Evolutionary conservation across 2,797 vertebrate species (phyloP), one percentile per base, ranked within the genome.

Genomic region (Cyclura pinguis): DNA sequence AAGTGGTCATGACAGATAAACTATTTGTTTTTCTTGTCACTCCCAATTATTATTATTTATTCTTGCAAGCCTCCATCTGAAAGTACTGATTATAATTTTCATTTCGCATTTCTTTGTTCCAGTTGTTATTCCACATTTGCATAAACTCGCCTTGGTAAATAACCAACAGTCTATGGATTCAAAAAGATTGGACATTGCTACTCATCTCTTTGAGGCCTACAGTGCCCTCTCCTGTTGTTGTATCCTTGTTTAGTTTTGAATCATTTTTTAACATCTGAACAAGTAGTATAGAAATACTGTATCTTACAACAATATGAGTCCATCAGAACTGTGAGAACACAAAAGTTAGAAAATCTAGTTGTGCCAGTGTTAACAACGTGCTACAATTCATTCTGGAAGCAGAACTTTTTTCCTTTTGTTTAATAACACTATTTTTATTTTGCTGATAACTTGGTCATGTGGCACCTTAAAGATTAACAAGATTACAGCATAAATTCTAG

Each of bases 211-310:
- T 91, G 99, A 99, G 96, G 98, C 99, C 95, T 99, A 99, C 97
- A 99, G 99, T 88, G 99, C 99, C 89, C 98, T 99, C 91, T 99
- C 99, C 97, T 99, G 99, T 96, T 99, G 99, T 95, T 99, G 99
- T 99, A 99, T 99, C 99, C 98, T 99, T 98, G 67, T 77, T 89
- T 22, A 20, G 50, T 87, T 88, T 42, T 52, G 38, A 55, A 78
- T 27, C 35, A 29, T 86, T 20, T 82, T 83, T 69, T 80, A 59
- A 89, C 85, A 74, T 90, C 85, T 42, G 67, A 86, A 32, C 0
- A 14, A 47, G 1, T 20, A 10, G 29, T 78, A 13, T 35, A 74
- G 74, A 73, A 38, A 27, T 38, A 59, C 13, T 57, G 29, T 1
- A 18, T 69, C 81, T 38, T n/a, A 59, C 38, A 8, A 80, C 76